A percentile compares a stretch with the other conserved stretches of the same genome.
Conservation (phyloP, 2,797 vertebrate genomes). For the Molossus molossus region DNA sequence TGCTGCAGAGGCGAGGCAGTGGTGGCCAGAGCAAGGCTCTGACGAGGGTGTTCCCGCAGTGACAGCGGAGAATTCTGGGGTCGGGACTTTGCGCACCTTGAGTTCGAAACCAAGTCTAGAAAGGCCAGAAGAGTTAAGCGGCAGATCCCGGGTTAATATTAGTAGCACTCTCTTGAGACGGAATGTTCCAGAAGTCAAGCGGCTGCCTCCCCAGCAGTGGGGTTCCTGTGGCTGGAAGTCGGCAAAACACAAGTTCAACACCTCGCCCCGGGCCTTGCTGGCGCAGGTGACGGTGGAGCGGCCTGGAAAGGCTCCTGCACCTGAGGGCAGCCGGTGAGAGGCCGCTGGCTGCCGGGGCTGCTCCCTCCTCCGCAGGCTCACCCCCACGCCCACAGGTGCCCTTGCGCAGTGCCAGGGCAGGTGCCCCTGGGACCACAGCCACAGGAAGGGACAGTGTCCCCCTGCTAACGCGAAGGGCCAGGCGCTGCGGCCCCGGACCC, state of each 20-base stretch:
- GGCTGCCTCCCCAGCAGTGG: not conserved
- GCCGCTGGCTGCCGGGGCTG: too few relatives aligned
- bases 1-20: not conserved
- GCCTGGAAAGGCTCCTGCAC: too few relatives aligned
- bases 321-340: too few relatives aligned
- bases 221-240: not conserved
- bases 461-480: too few relatives aligned
- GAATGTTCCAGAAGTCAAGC: not conserved
- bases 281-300: too few relatives aligned
- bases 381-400: accelerated
- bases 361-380: not conserved
- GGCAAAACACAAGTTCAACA: not conserved
- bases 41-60: not conserved
- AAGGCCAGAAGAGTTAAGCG: not conserved
- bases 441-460: not conserved
- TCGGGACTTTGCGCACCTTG: accelerated
- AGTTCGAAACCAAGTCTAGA: not conserved
- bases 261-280: too few relatives aligned
- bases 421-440: not conserved
- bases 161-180: not conserved
- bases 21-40: not conserved
- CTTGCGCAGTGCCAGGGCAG: too few relatives aligned
- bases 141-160: not conserved
- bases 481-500: not conserved
- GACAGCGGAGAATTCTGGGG: not conserved